These are phyloP conservation scores for Melopsittacus undulatus DNA, from an alignment of 2,797 vertebrate species.

Conservation along the genomic window DNA sequence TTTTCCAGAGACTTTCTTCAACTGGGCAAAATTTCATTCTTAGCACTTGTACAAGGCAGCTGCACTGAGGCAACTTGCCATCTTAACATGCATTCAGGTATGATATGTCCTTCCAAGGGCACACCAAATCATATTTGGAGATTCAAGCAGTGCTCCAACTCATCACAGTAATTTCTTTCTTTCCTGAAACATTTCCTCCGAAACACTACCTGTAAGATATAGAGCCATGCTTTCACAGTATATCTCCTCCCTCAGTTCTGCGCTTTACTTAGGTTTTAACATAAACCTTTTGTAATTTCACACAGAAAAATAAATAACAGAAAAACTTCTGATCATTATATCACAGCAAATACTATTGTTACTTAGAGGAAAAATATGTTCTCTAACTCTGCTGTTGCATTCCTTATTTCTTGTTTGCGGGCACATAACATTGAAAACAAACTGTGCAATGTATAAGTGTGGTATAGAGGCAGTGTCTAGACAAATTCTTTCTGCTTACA, in stretches of 20 bases:
- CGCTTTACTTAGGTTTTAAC: not conserved
- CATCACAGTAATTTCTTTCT: not conserved
- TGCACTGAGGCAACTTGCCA: not conserved
- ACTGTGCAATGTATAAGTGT: not conserved
- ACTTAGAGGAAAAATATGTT: not conserved
- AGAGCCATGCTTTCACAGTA: not conserved
- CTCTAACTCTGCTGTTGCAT: not conserved
- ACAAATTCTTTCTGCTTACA: not conserved
- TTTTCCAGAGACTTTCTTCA: not conserved
- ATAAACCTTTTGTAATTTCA: constrained; percentile 3
- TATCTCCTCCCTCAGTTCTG: not conserved
- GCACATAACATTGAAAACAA: not conserved
- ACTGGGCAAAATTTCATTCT: not conserved
- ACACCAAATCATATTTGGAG: not conserved
- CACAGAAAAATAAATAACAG: not conserved
- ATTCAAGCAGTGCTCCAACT: not conserved
- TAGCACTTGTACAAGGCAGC: not conserved
- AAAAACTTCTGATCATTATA: not conserved
- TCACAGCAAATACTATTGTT: not conserved
- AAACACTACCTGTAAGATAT: not conserved
- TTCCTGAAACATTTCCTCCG: not conserved
- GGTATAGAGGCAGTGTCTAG: not conserved
- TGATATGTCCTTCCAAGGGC: not conserved
- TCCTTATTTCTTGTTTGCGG: not conserved
- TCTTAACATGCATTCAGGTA: not conserved